A percentile compares a stretch with the other conserved stretches of the same genome.
These are phyloP conservation scores for Melipona bicolor DNA, from an alignment of 2,888 invertebrate species.

Conservation along the genomic window DNA sequence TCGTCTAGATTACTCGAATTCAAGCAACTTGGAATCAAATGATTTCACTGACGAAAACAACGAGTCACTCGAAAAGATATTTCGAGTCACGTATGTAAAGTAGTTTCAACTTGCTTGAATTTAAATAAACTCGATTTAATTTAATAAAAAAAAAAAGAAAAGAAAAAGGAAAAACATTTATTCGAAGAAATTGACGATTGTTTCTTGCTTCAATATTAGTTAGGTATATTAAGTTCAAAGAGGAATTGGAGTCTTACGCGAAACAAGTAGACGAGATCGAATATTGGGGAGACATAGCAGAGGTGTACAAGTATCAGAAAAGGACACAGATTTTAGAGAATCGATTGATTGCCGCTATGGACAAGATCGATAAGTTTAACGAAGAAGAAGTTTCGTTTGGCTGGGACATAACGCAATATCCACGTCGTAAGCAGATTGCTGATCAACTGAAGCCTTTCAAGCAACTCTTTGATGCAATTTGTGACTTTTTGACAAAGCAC, in stretches of 20 bases:
- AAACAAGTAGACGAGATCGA: constrained; percentile 94
- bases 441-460: constrained; percentile 94
- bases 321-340: constrained; percentile 92
- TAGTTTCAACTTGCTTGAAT: too few species aligned
- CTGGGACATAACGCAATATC: constrained; percentile 96
- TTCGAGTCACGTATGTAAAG: too few species aligned
- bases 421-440: constrained; percentile 90
- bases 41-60: too few species aligned
- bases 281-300: constrained; percentile 93
- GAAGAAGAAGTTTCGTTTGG: constrained; percentile 95
- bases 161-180: background rate
- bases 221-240: constrained; percentile 92
- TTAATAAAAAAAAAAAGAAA: too few species aligned
- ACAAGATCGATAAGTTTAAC: constrained; percentile 95
- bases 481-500: constrained; percentile 93
- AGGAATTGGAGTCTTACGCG: constrained; percentile 92
- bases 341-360: constrained; percentile 90
- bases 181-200: too few species aligned
- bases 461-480: constrained; percentile 93
- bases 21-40: background rate
- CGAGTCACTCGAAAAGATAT: too few species aligned
- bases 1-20: background rate
- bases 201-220: constrained; percentile 71
- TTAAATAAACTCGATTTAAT: too few species aligned
- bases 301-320: constrained; percentile 92